Evolutionary conservation across 2,888 invertebrate species (phyloP).

Genomic region (Platerodrilus igneus): DNA sequence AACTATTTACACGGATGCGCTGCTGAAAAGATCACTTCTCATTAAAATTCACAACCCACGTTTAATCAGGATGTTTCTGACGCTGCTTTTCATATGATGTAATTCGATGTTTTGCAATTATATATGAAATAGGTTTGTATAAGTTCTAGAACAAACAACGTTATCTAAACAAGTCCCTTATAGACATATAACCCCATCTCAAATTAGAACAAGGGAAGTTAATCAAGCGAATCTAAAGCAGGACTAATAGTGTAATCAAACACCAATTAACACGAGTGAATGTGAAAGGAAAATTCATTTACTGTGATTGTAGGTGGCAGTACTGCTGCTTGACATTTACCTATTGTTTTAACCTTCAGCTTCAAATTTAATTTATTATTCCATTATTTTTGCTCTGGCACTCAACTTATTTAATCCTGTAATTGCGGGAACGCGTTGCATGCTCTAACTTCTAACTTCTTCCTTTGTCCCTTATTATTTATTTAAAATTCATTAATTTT

Average conservation of each 20-base stretch:
- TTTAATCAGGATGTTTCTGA: too few relatives aligned
- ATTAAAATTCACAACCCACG: too few relatives aligned
- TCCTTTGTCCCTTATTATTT: constrained; percentile 22
- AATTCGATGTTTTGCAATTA: too few relatives aligned
- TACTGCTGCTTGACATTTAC: constrained; percentile 22
- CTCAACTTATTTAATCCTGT: constrained; percentile 32
- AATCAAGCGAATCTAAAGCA: constrained; percentile 43
- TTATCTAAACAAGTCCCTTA: too few relatives aligned
- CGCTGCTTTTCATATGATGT: too few relatives aligned
- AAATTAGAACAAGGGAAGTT: constrained; percentile 41
- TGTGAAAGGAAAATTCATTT: constrained; percentile 26
- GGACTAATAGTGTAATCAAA: constrained; percentile 46
- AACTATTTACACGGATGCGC: too few relatives aligned
- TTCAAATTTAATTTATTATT: constrained; percentile 42
- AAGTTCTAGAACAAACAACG: too few relatives aligned
- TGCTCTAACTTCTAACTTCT: constrained; percentile 28
- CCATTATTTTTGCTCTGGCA: constrained; percentile 37
- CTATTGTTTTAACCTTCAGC: constrained; percentile 30
- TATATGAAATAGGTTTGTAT: too few relatives aligned
- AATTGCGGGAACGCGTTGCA: constrained; percentile 21
- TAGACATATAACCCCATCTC: too few relatives aligned
- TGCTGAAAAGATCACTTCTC: too few relatives aligned
- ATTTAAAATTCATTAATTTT: constrained; percentile 24
- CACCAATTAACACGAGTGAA: constrained; percentile 42
- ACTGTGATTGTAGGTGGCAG: constrained; percentile 24